Evolutionary conservation across 2,113 vertebrate species (phyloP), one percentile per base, ranked within the genome.

Genomic region (Odontophorus gujanensis): DNA sequence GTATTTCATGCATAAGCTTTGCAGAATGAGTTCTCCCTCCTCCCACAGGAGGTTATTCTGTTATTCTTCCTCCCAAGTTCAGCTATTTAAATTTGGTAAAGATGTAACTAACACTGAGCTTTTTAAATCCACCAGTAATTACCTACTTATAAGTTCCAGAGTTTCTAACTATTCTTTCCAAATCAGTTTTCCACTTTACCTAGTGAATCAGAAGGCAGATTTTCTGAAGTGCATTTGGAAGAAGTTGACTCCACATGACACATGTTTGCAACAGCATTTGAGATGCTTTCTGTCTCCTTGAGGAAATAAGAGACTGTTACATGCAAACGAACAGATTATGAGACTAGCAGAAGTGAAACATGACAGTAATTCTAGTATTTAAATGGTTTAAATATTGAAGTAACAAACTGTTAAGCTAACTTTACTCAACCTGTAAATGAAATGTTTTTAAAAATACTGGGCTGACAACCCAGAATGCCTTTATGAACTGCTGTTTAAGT

Each of bases 211-310:
- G 69, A 89, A 92, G 75, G n/a, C 36, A 79, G 45, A 71, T 13
- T 61, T 81, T 86, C 22, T 48, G 78, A 94, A 82, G 55, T 25
- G 34, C 21, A 90, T 40, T 6, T 77, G 72, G 48, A 79, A 69
- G 75, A 45, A 22, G 80, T 6, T 0, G 5, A 48, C 51, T 78
- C 85, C 43, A 32, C 38, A 68, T 65, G 38, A 68, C 50, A 82
- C 15, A 4, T 11, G 53, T 62, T 68, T 73, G 59, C 40, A 30
- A 42, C 0, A 47, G 50, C 3, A 62, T 67, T 91, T 38, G 68
- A 71, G 65, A 63, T 58, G 81, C 25, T 92, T 80, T 97, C 97
- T 58, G 75, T 55, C 38, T 97, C 97, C 97, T 97, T 89, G 5
- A 95, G 77, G 85, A 96, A 91, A 85, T 6, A 87, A 93, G 11